Evolutionary conservation across 92 coral and sea anemone genomes (phyloP).

Genomic region (Phenganax stokvisi): DNA sequence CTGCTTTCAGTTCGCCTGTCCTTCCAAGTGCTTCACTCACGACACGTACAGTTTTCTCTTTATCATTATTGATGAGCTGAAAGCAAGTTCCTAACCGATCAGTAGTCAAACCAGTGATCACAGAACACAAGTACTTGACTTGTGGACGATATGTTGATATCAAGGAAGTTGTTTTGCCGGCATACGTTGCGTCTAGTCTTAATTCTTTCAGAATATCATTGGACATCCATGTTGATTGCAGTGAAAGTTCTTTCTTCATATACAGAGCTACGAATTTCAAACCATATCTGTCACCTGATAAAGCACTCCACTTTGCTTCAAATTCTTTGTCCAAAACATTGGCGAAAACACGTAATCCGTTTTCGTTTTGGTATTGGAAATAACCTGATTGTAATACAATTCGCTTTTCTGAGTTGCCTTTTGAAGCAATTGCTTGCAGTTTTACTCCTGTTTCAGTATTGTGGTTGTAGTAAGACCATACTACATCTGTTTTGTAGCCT

Average conservation of each 20-base stretch:
- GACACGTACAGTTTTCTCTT: constrained; percentile 1
- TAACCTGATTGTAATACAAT: constrained; percentile 50
- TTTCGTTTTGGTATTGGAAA: constrained; percentile 52
- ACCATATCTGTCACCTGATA: constrained; percentile 55
- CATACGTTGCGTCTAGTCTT: constrained; percentile 57
- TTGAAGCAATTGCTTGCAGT: constrained; percentile 58
- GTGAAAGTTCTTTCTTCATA: constrained; percentile 55
- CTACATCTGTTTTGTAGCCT: constrained; percentile 52
- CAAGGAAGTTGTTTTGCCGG: constrained; percentile 45
- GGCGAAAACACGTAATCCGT: constrained; percentile 66
- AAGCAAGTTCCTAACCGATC: constrained; percentile 17
- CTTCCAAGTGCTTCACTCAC: constrained; percentile 17
- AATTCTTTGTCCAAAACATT: constrained; percentile 60
- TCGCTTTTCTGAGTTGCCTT: constrained; percentile 57
- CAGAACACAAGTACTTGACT: constrained; percentile 48
- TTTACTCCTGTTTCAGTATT: constrained; percentile 52
- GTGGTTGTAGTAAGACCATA: constrained; percentile 60
- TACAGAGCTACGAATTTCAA: constrained; percentile 63
- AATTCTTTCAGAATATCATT: constrained; percentile 55
- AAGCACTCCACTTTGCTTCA: constrained; percentile 66
- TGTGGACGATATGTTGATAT: constrained; percentile 36
- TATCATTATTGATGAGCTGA: background rate
- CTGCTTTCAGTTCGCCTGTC: constrained; percentile 23
- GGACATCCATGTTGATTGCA: constrained; percentile 56
- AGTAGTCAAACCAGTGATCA: constrained; percentile 37